Conservation (phyloP, 2,797 vertebrate species). For the Naso thynnoides region DNA sequence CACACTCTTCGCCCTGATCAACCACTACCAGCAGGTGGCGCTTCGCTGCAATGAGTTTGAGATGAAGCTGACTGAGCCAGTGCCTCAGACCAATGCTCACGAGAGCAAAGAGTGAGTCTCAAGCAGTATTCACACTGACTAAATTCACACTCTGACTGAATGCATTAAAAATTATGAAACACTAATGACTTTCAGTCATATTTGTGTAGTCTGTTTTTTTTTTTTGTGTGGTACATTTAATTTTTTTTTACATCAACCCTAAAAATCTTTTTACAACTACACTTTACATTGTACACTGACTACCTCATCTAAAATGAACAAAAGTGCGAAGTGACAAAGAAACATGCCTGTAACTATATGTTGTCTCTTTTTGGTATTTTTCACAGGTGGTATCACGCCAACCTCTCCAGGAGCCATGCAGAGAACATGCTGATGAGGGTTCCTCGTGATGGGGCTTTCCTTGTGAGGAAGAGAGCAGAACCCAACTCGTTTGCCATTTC, state of each 20-base stretch:
- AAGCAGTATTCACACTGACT: neutral
- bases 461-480: constrained; percentile 95
- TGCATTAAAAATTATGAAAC: neutral
- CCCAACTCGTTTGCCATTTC: constrained; percentile 97
- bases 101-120: constrained; percentile 97
- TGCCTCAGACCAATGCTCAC: constrained; percentile 97
- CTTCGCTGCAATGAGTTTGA: constrained; percentile 99
- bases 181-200: neutral
- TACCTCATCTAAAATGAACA: neutral
- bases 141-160: too few species aligned
- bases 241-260: neutral
- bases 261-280: neutral
- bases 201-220: neutral
- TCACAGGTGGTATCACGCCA: constrained; percentile 96
- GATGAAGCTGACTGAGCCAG: constrained; percentile 98
- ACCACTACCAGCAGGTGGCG: constrained; percentile 97
- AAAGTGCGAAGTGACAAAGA: neutral
- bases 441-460: constrained; percentile 95
- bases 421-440: constrained; percentile 99
- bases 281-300: neutral
- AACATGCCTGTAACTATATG: neutral
- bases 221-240: neutral
- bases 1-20: constrained; percentile 97
- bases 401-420: constrained; percentile 92
- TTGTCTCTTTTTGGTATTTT: constrained; percentile 10